phyloP scores from a whole-genome alignment of 2,113 vertebrate species.

The Cacatua alba region DNA sequence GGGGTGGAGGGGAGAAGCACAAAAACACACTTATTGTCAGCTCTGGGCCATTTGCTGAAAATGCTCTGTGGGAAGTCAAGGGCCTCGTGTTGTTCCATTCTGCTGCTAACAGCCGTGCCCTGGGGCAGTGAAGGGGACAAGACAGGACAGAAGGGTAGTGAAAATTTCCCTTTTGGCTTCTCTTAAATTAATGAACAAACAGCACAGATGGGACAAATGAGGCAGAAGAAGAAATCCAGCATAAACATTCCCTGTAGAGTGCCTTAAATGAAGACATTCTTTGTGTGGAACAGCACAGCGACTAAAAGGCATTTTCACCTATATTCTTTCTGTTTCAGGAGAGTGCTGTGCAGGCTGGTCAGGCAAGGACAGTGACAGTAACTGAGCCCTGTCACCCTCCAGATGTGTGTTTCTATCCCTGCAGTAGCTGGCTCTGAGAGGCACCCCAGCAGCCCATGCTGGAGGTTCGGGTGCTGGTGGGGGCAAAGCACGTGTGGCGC shows the following conservation, averaged over 20 bases:
- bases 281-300: neutral
- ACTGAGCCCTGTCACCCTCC: neutral
- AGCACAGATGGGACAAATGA: conserved; percentile 8
- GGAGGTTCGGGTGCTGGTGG: neutral
- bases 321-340: neutral
- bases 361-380: neutral
- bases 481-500: neutral
- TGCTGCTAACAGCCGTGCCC: neutral
- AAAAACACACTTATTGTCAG: neutral
- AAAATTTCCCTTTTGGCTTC: neutral
- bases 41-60: neutral
- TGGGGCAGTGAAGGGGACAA: neutral
- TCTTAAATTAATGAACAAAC: conserved; percentile 4
- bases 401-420: neutral
- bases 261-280: neutral
- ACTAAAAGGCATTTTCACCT: neutral
- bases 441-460: neutral
- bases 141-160: neutral
- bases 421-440: neutral
- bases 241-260: neutral
- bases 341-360: neutral
- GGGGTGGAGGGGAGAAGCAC: neutral
- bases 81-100: neutral
- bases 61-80: neutral
- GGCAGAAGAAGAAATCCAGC: conserved; percentile 6